Evolutionary conservation across 1,140 invertebrate species (phyloP).

Genomic region (Muscidifurax raptorellus): DNA sequence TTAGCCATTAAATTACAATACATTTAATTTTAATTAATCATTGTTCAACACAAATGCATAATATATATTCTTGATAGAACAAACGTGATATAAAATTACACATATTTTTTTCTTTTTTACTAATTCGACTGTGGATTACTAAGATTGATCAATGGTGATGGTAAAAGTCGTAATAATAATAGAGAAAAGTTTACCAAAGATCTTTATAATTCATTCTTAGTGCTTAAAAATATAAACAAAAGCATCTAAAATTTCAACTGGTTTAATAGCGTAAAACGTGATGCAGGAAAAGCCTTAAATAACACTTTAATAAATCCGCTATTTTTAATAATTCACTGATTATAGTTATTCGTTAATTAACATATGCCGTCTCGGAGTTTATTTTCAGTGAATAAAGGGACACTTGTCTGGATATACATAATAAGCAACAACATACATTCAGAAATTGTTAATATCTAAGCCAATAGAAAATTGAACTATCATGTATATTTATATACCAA

Average conservation of each 20-base stretch:
- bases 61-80: constrained; percentile 3
- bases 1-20: not conserved
- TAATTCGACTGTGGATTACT: not conserved
- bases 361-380: not conserved
- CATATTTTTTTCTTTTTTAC: not conserved
- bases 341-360: too few relatives aligned
- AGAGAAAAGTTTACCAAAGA: constrained; percentile 42
- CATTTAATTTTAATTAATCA: not conserved
- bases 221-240: constrained; percentile 7
- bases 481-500: constrained; percentile 49
- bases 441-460: constrained; percentile 44
- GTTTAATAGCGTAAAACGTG: not conserved
- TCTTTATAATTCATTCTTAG: not conserved
- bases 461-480: constrained; percentile 39
- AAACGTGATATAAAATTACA: constrained; percentile 6
- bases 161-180: not conserved
- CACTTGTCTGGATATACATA: not conserved
- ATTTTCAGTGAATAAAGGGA: not conserved
- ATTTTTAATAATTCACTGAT: too few relatives aligned
- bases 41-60: constrained; percentile 33
- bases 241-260: not conserved
- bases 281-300: not conserved
- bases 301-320: not conserved
- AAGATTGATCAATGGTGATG: not conserved
- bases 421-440: not conserved